phyloP scores from a whole-genome alignment of 1,140 invertebrate genomes.

The Microvelia longipes region DNA sequence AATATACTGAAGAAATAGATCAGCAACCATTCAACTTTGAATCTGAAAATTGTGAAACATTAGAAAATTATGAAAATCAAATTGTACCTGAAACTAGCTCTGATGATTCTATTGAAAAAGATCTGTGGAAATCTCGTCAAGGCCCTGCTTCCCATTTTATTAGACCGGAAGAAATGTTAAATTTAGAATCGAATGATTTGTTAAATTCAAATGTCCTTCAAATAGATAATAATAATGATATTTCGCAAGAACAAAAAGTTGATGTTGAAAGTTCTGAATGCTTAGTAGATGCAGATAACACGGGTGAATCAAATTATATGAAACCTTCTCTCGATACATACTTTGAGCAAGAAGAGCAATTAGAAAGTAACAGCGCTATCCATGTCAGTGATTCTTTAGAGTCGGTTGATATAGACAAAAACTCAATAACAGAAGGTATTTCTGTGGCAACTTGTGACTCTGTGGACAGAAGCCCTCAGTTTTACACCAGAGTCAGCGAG shows the following conservation, averaged over 20 bases:
- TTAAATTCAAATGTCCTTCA: background rate
- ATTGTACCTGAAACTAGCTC: background rate
- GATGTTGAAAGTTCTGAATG: background rate
- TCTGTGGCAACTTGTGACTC: background rate
- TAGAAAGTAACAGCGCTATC: background rate
- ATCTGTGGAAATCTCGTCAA: background rate
- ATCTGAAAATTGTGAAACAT: too few relatives aligned
- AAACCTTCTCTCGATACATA: background rate
- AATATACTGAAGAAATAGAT: background rate
- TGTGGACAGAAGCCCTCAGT: background rate
- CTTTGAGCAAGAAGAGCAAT: background rate
- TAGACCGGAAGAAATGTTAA: background rate
- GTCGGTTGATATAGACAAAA: background rate
- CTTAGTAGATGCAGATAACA: background rate
- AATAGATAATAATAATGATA: background rate
- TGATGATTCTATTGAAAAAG: background rate
- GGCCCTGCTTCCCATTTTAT: background rate
- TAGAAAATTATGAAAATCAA: background rate
- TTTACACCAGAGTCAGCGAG: background rate
- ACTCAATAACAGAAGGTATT: background rate
- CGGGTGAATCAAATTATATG: background rate
- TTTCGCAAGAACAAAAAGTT: background rate
- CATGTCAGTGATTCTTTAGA: background rate
- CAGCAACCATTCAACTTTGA: too few relatives aligned
- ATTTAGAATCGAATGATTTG: background rate